These are phyloP conservation scores for Chelmon rostratus DNA, from an alignment of 2,797 vertebrate species.

Conservation along the genomic window DNA sequence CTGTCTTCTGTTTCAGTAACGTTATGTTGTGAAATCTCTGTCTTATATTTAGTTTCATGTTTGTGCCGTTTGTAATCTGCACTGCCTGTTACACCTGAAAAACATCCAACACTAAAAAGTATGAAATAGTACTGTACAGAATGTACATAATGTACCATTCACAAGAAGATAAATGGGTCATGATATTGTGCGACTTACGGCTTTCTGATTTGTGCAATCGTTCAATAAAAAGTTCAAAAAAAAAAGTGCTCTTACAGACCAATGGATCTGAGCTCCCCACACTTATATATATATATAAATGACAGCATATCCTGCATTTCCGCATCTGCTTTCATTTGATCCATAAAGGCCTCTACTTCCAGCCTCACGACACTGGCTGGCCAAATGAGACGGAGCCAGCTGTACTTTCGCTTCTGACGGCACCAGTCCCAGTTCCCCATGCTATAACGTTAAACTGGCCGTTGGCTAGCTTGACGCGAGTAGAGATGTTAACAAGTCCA, in stretches of 20 bases:
- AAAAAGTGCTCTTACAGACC: background rate
- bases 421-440: background rate
- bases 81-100: background rate
- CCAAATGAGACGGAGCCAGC: background rate
- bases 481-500: background rate
- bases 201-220: background rate
- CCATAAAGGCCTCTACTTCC: background rate
- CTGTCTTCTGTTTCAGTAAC: background rate
- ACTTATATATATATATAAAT: background rate
- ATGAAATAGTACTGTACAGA: background rate
- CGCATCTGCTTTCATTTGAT: background rate
- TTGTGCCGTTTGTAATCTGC: background rate
- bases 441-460: background rate
- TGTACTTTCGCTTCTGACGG: background rate
- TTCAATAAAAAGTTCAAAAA: background rate
- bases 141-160: no score
- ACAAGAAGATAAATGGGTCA: background rate
- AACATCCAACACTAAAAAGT: background rate
- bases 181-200: background rate
- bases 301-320: background rate
- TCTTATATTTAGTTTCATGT: background rate
- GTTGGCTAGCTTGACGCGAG: conserved; percentile 38
- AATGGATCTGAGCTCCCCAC: background rate
- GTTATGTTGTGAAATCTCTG: conserved; percentile 1
- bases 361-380: background rate